These are phyloP conservation scores for Dromaius novaehollandiae DNA, from an alignment of 2,113 vertebrate species.

Conservation along the genomic window DNA sequence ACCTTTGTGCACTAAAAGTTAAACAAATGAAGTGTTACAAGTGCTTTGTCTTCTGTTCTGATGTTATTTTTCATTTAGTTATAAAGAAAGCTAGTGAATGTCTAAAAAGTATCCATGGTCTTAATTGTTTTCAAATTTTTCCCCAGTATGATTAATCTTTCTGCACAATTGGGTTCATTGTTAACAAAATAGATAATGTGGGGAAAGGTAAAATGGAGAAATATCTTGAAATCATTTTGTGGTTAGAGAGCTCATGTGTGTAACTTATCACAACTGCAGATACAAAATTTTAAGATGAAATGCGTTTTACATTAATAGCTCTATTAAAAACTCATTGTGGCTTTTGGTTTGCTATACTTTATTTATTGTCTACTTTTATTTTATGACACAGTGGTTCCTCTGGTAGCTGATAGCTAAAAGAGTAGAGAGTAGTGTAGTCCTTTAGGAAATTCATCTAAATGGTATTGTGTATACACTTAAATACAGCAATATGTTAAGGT, in stretches of 20 bases:
- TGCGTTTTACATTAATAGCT: not conserved
- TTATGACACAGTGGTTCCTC: not conserved
- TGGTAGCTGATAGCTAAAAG: not conserved
- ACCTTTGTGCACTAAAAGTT: not conserved
- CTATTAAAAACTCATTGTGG: not conserved
- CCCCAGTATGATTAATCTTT: not conserved
- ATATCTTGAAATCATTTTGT: not conserved
- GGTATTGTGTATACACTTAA: not conserved
- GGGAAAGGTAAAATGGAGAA: not conserved
- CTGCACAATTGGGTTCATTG: not conserved
- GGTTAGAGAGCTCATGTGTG: not conserved
- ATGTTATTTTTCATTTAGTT: accelerated
- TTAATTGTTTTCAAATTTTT: not conserved
- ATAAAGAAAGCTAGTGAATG: not conserved
- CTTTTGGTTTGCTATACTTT: not conserved
- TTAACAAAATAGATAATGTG: not conserved
- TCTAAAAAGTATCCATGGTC: not conserved
- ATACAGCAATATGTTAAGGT: not conserved
- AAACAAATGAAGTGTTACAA: not conserved
- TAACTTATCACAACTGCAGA: not conserved
- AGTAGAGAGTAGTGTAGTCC: not conserved
- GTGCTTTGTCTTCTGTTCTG: not conserved
- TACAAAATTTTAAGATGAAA: not conserved
- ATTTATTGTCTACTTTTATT: not conserved
- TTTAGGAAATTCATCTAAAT: not conserved